A percentile compares a stretch with the other conserved stretches of the same genome.
Evolutionary conservation across 2,113 vertebrate species (phyloP).

Genomic region (Circaetus cinerascens): DNA sequence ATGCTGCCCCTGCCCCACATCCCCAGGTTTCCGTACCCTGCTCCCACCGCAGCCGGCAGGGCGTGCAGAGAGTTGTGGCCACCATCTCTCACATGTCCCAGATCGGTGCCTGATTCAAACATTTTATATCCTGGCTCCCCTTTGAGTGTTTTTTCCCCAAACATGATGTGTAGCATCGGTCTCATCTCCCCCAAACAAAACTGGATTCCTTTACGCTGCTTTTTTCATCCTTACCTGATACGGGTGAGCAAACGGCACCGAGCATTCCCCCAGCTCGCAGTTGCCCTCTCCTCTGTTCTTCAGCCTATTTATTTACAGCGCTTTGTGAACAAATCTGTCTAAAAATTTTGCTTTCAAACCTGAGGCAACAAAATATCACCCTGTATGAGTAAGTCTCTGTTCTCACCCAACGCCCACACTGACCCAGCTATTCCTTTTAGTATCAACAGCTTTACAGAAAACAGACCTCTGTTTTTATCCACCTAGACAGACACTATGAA

Average conservation of each 20-base stretch:
- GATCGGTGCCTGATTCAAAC: rapidly evolving
- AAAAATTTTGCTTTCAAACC: background rate
- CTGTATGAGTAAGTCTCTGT: background rate
- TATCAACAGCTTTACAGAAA: slow-evolving; percentile 37
- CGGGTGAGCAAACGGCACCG: rapidly evolving
- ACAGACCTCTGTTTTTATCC: background rate
- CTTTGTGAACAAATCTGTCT: background rate
- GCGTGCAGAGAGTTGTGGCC: rapidly evolving
- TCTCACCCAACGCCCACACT: slow-evolving; percentile 42
- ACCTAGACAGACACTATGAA: background rate
- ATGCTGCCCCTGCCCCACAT: background rate
- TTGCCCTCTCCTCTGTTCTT: background rate
- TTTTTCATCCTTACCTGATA: background rate
- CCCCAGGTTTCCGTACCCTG: background rate
- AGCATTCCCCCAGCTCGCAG: background rate
- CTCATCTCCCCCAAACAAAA: background rate
- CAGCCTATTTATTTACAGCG: background rate
- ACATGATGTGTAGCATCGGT: rapidly evolving
- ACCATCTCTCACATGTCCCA: rapidly evolving
- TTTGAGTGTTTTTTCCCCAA: background rate
- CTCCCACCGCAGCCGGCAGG: background rate
- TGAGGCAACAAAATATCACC: background rate
- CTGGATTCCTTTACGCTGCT: rapidly evolving
- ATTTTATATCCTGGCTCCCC: background rate
- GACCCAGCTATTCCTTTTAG: slow-evolving; percentile 26